These are phyloP conservation scores for Plumapathes pennacea DNA, from an alignment of 92 coral and sea anemone genomes.

Conservation along the genomic window DNA sequence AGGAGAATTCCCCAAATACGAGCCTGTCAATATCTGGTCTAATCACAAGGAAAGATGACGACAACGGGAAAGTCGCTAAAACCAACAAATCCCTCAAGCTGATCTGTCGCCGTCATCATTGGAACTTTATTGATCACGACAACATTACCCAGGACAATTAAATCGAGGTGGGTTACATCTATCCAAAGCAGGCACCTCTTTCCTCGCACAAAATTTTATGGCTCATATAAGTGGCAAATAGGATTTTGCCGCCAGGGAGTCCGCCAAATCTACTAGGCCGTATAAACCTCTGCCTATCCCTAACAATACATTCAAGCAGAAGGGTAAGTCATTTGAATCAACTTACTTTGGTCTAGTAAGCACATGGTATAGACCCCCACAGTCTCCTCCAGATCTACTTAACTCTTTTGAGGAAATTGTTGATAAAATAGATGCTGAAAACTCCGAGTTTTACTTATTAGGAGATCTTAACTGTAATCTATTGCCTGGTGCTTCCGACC, in stretches of 20 bases:
- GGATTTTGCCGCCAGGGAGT: constrained; percentile 17
- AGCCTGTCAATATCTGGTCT: constrained; percentile 1
- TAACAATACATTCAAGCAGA: too few relatives aligned
- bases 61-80: constrained; percentile 5
- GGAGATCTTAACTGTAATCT: constrained; percentile 32
- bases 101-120: constrained; percentile 6
- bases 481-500: constrained; percentile 11
- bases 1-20: background rate
- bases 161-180: constrained; percentile 37
- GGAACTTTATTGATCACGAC: constrained; percentile 28
- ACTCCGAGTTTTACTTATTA: constrained; percentile 16
- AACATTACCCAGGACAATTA: constrained; percentile 21
- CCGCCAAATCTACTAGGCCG: too few relatives aligned
- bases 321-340: too few relatives aligned
- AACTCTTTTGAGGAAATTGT: constrained; percentile 3
- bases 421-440: constrained; percentile 19
- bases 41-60: constrained; percentile 4
- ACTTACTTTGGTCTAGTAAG: too few relatives aligned
- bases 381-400: constrained; percentile 9
- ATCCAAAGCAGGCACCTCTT: constrained; percentile 6
- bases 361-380: constrained; percentile 22
- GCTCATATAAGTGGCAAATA: background rate
- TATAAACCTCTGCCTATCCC: too few relatives aligned
- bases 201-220: constrained; percentile 3
- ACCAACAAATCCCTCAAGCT: constrained; percentile 17